Evolutionary conservation across 2,113 vertebrate species (phyloP), one percentile per base, ranked within the genome.

Genomic region (Chrysochloris asiatica): DNA sequence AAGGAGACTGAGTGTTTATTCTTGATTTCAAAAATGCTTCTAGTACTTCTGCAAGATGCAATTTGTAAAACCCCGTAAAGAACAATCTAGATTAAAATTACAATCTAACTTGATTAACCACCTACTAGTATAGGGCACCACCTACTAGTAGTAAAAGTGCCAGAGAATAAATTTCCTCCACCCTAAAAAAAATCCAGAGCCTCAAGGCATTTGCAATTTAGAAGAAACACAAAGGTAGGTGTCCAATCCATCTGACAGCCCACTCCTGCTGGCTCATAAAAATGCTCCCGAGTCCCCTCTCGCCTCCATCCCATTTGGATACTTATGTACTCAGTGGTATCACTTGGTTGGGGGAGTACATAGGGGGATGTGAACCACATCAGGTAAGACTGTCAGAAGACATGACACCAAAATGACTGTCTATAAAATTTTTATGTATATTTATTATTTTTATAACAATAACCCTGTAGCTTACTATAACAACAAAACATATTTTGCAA

Each of bases 121-220:
- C 17, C 33, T 26, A 21, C 43, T 28, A 94, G 30, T 41, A 1
- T 41, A 63, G 72, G 61, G 38, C 41, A n/a, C n/a, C n/a, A n/a
- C n/a, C n/a, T n/a, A n/a, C n/a, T n/a, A 21, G n/a, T 88, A 43
- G 48, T 13, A 48, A 16, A 61, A 41, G 30, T 28, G 26, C 24
- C 26, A 7, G 50, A 41, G 84, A 7, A 36, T 85, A n/a, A 83
- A 33, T 30, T 8, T 11, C 61, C 28, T 13, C 12, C 56, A 4
- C 59, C 4, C 28, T 28, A 61, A 61, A 65, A n/a, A 65, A 54
- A 36, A 11, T 33, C 13, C 78, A 87, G 36, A 17, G 47, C 43
- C 48, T 89, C 78, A 67, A 36, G 89, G n/a, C 19, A 59, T 75
- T 63, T 71, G 71, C 24, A 36, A 72, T 78, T 80, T 88, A 82